phyloP scores from a whole-genome alignment of 2,113 vertebrate genomes.

The Daboia siamensis region DNA sequence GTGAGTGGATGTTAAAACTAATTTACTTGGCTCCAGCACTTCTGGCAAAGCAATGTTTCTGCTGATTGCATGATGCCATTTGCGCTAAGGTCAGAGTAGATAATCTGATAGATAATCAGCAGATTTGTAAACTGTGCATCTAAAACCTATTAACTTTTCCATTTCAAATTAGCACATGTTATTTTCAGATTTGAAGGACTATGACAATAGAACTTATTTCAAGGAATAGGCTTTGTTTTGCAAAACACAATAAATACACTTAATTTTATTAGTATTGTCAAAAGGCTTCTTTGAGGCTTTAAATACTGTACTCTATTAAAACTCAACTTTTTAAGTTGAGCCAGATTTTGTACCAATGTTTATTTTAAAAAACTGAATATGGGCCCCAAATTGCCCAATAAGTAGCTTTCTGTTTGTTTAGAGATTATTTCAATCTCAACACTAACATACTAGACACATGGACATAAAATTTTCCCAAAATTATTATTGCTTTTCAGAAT shows the following conservation, averaged over 20 bases:
- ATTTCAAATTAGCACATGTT: background rate
- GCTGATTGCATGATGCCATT: constrained; percentile 44
- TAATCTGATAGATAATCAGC: constrained; percentile 50
- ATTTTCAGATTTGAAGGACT: background rate
- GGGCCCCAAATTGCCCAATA: background rate
- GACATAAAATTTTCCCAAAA: background rate
- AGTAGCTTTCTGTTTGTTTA: background rate
- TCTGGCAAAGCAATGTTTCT: constrained; percentile 45
- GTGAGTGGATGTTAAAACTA: constrained; percentile 53
- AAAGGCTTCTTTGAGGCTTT: background rate
- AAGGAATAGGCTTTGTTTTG: background rate
- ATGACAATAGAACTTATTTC: background rate
- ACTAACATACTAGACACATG: background rate
- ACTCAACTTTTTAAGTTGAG: background rate
- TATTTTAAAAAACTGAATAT: background rate
- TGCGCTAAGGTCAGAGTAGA: constrained; percentile 40
- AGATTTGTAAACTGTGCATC: constrained; percentile 35
- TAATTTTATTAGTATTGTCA: background rate
- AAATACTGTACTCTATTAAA: background rate
- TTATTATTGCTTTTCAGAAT: background rate
- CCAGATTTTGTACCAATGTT: background rate
- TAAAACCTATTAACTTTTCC: constrained; percentile 18
- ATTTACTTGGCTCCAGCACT: constrained; percentile 38
- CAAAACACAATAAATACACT: background rate
- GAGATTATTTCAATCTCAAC: background rate